These are phyloP conservation scores for Melanophora roralis DNA, from an alignment of 2,888 invertebrate species.

Conservation along the genomic window DNA sequence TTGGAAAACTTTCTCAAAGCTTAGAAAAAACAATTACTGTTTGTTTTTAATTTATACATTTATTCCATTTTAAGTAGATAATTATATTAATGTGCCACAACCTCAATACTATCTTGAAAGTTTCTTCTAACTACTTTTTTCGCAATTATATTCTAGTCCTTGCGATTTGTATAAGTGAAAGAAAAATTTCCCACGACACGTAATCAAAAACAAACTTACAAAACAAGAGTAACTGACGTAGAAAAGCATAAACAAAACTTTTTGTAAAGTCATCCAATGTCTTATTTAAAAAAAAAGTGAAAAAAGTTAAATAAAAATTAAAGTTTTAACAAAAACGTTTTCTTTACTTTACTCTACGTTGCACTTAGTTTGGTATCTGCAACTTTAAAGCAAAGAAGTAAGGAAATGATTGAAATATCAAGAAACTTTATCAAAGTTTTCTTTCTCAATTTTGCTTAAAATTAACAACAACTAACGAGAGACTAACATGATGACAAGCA, in stretches of 20 bases:
- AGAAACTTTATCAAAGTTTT: constrained; percentile 47
- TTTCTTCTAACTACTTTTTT: not conserved
- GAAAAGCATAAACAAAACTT: constrained; percentile 37
- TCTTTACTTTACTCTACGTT: not conserved
- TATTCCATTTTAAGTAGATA: constrained; percentile 14
- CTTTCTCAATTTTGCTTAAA: constrained; percentile 1
- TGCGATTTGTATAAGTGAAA: constrained; percentile 4
- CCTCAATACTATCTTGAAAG: not conserved
- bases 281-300: constrained; percentile 34
- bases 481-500: constrained; percentile 17
- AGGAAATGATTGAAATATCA: constrained; percentile 11
- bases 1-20: too few relatives aligned
- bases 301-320: constrained; percentile 1
- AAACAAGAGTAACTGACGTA: not conserved
- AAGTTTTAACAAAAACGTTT: constrained; percentile 37
- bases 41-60: constrained; percentile 15
- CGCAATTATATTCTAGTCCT: not conserved
- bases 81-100: not conserved
- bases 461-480: constrained; percentile 14
- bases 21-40: not conserved
- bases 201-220: constrained; percentile 53
- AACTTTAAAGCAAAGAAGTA: not conserved
- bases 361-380: not conserved
- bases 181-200: constrained; percentile 43
- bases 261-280: constrained; percentile 54